phyloP scores from a whole-genome alignment of 2,797 vertebrate genomes.

The Semotilus atromaculatus region DNA sequence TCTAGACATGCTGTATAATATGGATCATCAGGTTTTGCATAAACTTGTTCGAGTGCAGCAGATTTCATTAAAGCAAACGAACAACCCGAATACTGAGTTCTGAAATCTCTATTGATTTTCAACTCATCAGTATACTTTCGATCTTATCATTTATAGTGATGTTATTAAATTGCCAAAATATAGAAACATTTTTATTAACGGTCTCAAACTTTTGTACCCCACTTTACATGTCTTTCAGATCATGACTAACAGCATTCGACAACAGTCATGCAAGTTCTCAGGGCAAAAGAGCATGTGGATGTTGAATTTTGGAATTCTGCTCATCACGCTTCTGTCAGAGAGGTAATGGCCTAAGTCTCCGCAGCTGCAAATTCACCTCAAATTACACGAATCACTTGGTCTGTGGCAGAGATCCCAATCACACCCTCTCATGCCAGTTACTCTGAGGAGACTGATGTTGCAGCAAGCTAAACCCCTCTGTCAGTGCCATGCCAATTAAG shows the following conservation, averaged over 20 bases:
- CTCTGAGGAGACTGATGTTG: slow-evolving; percentile 49
- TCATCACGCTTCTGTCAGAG: slow-evolving; percentile 50
- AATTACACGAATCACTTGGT: slow-evolving; percentile 47
- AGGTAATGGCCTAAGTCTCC: slow-evolving; percentile 50
- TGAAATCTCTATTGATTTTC: not conserved
- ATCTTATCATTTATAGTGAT: not conserved
- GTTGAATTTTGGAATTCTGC: slow-evolving; percentile 52
- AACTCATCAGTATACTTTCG: not conserved
- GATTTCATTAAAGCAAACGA: not conserved
- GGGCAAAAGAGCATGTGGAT: slow-evolving; percentile 38
- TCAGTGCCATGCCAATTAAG: slow-evolving; percentile 67
- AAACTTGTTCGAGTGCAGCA: not conserved
- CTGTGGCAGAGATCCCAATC: slow-evolving; percentile 47
- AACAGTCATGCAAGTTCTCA: slow-evolving; percentile 29
- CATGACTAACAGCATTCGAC: slow-evolving; percentile 38
- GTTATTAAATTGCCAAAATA: not conserved
- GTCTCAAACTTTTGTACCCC: not conserved
- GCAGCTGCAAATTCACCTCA: slow-evolving; percentile 63
- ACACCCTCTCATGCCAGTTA: slow-evolving; percentile 24
- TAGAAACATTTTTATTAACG: not conserved
- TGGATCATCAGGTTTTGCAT: not conserved
- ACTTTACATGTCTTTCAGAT: not conserved
- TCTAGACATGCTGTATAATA: not conserved
- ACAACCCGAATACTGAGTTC: not conserved
- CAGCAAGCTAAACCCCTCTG: slow-evolving; percentile 59